Percentiles rank a stretch among this genome's conserved stretches.
These are phyloP conservation scores for Erpetoichthys calabaricus DNA, from an alignment of 2,797 vertebrate species.

Conservation along the genomic window DNA sequence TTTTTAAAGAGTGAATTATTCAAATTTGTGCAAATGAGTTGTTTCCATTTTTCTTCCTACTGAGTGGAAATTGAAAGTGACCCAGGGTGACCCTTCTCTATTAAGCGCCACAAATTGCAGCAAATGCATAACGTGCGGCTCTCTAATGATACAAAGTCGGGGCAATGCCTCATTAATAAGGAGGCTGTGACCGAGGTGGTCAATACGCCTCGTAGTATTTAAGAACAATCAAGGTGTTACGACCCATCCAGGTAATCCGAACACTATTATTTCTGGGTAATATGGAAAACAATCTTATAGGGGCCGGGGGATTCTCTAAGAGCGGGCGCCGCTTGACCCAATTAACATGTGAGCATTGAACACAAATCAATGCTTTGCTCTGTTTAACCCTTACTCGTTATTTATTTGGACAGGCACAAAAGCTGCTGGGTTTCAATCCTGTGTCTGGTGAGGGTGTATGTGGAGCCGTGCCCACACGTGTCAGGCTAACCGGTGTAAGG, in stretches of 20 bases:
- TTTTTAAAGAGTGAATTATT: conserved; percentile 76
- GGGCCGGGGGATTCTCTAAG: too few species aligned
- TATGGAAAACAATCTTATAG: too few species aligned
- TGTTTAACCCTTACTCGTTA: too few species aligned
- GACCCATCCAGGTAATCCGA: conserved; percentile 68
- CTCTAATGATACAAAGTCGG: conserved; percentile 59
- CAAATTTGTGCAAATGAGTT: conserved; percentile 99
- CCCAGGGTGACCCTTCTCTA: conserved; percentile 85
- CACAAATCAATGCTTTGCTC: not conserved
- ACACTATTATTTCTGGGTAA: conserved; percentile 47
- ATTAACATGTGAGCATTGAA: too few species aligned
- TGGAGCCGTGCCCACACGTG: too few species aligned
- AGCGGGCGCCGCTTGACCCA: too few species aligned
- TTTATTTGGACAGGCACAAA: too few species aligned
- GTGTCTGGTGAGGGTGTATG: too few species aligned
- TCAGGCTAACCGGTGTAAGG: too few species aligned
- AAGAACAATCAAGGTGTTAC: conserved; percentile 67
- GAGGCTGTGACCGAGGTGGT: conserved; percentile 69
- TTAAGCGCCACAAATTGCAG: conserved; percentile 94
- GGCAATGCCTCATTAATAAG: conserved; percentile 78
- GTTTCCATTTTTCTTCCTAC: conserved; percentile 86
- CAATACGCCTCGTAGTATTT: conserved; percentile 67
- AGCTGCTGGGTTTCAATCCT: too few species aligned
- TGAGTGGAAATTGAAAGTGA: conserved; percentile 98
- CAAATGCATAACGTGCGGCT: conserved; percentile 73